Evolutionary conservation across 2,113 vertebrate genomes (phyloP).

Genomic region (Oncorhynchus keta): DNA sequence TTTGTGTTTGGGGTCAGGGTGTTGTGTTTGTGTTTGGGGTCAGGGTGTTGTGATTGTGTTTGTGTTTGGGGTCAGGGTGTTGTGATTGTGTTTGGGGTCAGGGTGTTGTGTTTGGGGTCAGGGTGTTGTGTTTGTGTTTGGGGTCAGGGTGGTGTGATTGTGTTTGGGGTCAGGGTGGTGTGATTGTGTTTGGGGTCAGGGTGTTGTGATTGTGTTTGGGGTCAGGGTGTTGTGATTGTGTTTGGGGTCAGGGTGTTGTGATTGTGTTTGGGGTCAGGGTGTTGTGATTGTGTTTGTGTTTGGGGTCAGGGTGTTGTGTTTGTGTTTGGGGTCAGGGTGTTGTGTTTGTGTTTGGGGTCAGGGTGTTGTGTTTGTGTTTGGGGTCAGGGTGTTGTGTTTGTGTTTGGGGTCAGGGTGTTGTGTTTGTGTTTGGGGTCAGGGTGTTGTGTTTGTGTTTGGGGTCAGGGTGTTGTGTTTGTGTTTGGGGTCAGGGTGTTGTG

Average conservation of each 20-base stretch:
- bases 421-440: neutral
- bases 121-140: neutral
- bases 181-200: neutral
- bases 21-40: neutral
- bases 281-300: too few relatives aligned
- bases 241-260: neutral
- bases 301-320: neutral
- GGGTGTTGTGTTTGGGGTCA: neutral
- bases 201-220: neutral
- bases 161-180: neutral
- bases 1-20: neutral
- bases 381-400: neutral
- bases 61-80: too few relatives aligned
- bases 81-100: too few relatives aligned
- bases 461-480: neutral
- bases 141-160: neutral
- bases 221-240: neutral
- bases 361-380: neutral
- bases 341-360: neutral
- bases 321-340: neutral
- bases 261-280: too few relatives aligned
- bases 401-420: neutral
- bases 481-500: too few relatives aligned
- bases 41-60: neutral
- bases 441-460: neutral